These are phyloP conservation scores for Cottus gobio DNA, from an alignment of 2,113 vertebrate genomes.

Conservation along the genomic window DNA sequence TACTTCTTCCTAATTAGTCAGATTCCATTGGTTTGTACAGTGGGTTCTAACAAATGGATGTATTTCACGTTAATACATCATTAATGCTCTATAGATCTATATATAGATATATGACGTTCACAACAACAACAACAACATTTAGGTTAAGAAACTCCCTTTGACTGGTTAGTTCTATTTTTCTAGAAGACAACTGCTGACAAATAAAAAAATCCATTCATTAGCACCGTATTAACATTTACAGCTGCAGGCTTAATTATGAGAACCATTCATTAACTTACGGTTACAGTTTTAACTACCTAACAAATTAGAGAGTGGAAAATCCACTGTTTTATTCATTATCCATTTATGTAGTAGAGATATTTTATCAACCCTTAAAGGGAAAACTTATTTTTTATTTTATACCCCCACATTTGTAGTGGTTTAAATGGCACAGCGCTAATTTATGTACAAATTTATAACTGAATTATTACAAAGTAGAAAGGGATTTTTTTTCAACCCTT, in stretches of 20 bases:
- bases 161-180: neutral
- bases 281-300: neutral
- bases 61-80: neutral
- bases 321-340: neutral
- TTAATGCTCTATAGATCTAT: neutral
- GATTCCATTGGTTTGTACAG: neutral
- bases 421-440: neutral
- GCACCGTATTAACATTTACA: slow-evolving; percentile 7
- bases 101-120: neutral
- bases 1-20: neutral
- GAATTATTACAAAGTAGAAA: neutral
- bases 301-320: neutral
- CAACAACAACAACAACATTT: neutral
- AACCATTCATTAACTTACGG: neutral
- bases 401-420: neutral
- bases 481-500: neutral
- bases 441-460: neutral
- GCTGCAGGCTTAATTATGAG: neutral
- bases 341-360: too few relatives aligned
- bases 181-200: neutral
- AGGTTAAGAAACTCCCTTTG: neutral
- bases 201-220: neutral
- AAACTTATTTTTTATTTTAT: neutral
- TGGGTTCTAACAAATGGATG: neutral
- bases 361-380: neutral